phyloP scores from a whole-genome alignment of 92 coral and sea anemone genomes.

The Palythoa heliodiscus region DNA sequence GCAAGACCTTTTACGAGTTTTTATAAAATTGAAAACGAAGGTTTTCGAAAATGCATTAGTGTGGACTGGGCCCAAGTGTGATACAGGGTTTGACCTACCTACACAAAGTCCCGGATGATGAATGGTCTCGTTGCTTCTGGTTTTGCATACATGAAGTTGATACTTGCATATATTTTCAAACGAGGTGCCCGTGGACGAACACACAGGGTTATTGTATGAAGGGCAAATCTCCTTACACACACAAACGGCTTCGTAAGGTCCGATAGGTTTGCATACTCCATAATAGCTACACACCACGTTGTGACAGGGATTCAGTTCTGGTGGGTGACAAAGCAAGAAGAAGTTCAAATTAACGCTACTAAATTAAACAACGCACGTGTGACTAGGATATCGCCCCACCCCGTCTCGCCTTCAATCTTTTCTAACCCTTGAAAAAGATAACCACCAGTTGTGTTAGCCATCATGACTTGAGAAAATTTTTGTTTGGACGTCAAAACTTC shows the following conservation, averaged over 20 bases:
- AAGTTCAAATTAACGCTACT: background rate
- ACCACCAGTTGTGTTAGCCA: too few species aligned
- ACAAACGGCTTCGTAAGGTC: slow-evolving; percentile 35
- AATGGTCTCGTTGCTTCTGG: slow-evolving; percentile 4
- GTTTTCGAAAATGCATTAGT: too few species aligned
- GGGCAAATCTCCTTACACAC: slow-evolving; percentile 22
- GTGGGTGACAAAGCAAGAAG: background rate
- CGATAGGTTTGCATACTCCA: slow-evolving; percentile 15
- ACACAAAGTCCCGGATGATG: slow-evolving; percentile 36
- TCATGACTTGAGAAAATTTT: too few species aligned
- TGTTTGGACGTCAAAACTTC: too few species aligned
- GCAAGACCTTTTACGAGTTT: too few species aligned
- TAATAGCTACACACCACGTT: slow-evolving; percentile 7
- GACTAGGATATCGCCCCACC: too few species aligned
- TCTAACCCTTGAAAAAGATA: too few species aligned
- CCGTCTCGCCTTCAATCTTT: too few species aligned
- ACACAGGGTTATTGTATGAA: slow-evolving; percentile 11
- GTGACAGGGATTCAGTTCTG: slow-evolving; percentile 23
- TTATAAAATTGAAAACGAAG: too few species aligned
- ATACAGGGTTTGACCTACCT: background rate
- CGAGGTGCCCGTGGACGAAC: slow-evolving; percentile 19
- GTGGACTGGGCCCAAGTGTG: background rate
- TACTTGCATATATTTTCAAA: slow-evolving; percentile 19
- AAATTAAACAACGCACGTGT: too few species aligned
- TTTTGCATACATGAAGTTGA: background rate